These are phyloP conservation scores for Pseudonaja textilis DNA, from an alignment of 2,113 vertebrate genomes.

Conservation along the genomic window DNA sequence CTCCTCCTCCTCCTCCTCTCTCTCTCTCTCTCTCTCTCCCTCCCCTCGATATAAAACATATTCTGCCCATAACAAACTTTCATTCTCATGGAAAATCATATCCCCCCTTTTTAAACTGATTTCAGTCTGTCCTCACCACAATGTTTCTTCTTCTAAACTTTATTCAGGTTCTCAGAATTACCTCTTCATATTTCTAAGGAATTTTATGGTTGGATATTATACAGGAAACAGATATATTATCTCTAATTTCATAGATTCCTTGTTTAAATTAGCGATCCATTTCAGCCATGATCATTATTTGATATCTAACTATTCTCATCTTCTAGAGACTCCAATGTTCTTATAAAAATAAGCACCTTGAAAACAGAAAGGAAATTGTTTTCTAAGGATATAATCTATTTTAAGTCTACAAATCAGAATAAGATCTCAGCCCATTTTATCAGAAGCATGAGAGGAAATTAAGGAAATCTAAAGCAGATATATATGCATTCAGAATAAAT, in stretches of 20 bases:
- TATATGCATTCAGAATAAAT: not conserved
- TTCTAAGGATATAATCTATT: not conserved
- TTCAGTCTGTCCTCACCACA: not conserved
- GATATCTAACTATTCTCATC: constrained; percentile 49
- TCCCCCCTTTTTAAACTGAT: not conserved
- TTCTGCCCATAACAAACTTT: not conserved
- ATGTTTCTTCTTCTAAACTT: not conserved
- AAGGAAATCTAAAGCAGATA: not conserved
- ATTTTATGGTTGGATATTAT: not conserved
- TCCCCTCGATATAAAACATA: not conserved
- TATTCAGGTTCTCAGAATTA: not conserved
- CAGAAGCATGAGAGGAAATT: not conserved
- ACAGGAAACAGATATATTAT: not conserved
- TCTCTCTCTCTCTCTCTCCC: not conserved
- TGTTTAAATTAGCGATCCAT: not conserved
- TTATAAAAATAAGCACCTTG: constrained; percentile 25
- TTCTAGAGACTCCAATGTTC: not conserved
- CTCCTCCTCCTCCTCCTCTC: not conserved
- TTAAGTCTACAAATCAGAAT: not conserved
- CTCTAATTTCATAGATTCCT: not conserved
- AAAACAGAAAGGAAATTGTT: constrained; percentile 42
- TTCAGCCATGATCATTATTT: not conserved
- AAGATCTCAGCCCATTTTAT: not conserved
- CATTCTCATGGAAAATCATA: not conserved
- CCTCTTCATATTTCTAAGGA: not conserved